Percentiles rank a stretch among this genome's conserved stretches.
Conservation (phyloP, 1,140 invertebrate genomes). For the Papilio polyxenes region DNA sequence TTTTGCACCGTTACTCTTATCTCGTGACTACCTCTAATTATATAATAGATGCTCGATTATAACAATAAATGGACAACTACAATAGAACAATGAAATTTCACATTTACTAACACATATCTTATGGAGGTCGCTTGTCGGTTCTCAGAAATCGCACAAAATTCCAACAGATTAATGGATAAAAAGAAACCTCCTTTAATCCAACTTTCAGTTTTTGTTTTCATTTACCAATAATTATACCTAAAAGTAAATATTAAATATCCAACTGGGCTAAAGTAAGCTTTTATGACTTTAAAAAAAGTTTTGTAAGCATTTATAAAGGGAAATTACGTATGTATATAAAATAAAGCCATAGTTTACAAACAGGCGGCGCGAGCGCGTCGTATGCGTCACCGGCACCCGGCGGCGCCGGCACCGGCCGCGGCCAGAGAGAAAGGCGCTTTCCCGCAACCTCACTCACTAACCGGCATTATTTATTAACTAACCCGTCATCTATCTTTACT, state of each 20-base stretch:
- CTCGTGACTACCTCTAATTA: conserved; percentile 63
- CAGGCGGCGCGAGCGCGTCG: conserved; percentile 45
- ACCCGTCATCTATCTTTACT: conserved; percentile 10
- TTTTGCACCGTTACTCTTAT: conserved; percentile 34
- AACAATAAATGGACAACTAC: conserved; percentile 68
- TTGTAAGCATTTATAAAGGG: neutral
- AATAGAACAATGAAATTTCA: conserved; percentile 77
- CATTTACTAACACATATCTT: conserved; percentile 61
- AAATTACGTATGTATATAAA: neutral
- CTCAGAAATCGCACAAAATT: conserved; percentile 35
- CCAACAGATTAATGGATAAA: conserved; percentile 42
- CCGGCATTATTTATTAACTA: conserved; percentile 32
- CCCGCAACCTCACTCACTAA: conserved; percentile 48
- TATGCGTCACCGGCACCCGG: conserved; percentile 53
- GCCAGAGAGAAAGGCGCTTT: conserved; percentile 77
- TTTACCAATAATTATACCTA: neutral
- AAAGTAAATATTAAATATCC: neutral
- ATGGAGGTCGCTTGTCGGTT: conserved; percentile 27
- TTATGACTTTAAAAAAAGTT: neutral
- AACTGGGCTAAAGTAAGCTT: neutral
- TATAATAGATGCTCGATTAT: conserved; percentile 58
- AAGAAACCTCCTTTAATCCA: conserved; percentile 43
- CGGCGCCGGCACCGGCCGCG: conserved; percentile 44
- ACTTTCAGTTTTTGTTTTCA: neutral
- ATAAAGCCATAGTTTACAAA: conserved; percentile 58